phyloP scores from a whole-genome alignment of 2,797 vertebrate genomes.

The Myioborus melanocephalus region DNA sequence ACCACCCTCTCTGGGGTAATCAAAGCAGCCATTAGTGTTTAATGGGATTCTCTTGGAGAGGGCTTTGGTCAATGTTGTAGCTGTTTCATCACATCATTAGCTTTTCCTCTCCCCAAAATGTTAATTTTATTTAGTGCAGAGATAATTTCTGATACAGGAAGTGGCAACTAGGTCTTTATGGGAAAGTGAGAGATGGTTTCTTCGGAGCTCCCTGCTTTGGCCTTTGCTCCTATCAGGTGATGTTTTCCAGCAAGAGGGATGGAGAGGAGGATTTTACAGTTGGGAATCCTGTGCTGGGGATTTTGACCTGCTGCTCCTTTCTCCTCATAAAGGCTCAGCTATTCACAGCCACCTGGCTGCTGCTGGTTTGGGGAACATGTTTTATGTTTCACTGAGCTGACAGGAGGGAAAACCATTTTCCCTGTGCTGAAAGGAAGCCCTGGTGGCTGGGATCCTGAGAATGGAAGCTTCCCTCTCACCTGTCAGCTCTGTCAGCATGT shows the following conservation, averaged over 20 bases:
- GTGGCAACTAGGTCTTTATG: background rate
- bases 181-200: background rate
- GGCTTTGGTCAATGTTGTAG: background rate
- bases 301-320: background rate
- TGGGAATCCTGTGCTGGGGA: background rate
- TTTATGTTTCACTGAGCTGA: background rate
- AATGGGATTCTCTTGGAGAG: background rate
- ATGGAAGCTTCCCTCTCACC: background rate
- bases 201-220: background rate
- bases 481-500: background rate
- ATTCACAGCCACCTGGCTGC: background rate
- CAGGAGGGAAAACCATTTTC: background rate
- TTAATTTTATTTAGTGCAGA: background rate
- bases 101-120: accelerated
- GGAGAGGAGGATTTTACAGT: background rate
- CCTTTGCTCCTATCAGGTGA: background rate
- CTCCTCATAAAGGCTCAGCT: background rate
- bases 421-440: background rate
- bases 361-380: background rate
- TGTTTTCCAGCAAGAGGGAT: background rate
- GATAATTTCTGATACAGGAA: background rate
- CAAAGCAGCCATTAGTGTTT: background rate
- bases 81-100: background rate
- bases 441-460: background rate
- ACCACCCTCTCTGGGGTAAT: background rate